A percentile compares a stretch with the other conserved stretches of the same genome.
Evolutionary conservation across 2,113 vertebrate genomes (phyloP).

Genomic region (Sinocyclocheilus maitianheensis): DNA sequence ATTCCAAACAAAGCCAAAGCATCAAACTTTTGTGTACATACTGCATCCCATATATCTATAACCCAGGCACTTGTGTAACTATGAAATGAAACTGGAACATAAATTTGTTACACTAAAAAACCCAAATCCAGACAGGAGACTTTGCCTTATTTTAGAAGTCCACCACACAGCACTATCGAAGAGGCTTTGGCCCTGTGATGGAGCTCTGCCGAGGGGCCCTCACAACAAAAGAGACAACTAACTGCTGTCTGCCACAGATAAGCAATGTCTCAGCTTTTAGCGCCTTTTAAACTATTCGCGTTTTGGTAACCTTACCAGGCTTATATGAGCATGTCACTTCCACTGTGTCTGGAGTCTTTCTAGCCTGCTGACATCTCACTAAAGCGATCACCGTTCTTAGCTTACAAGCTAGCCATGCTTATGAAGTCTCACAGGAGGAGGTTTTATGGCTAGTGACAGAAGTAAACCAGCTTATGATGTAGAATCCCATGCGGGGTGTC

Average conservation of each 20-base stretch:
- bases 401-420: constrained; percentile 16
- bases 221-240: background rate
- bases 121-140: background rate
- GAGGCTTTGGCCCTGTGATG: constrained; percentile 15
- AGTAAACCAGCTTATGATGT: constrained; percentile 8
- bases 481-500: background rate
- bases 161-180: background rate
- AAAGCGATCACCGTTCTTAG: constrained; percentile 14
- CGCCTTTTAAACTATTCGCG: background rate
- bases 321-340: constrained; percentile 13
- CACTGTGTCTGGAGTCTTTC: constrained; percentile 16
- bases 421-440: constrained; percentile 33
- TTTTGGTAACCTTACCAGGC: constrained; percentile 4
- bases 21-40: background rate
- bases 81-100: background rate
- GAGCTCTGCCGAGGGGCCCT: background rate
- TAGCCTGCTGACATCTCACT: constrained; percentile 27
- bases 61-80: background rate
- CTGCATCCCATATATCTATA: background rate
- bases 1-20: background rate
- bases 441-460: constrained; percentile 21
- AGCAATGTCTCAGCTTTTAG: background rate
- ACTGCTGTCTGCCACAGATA: constrained; percentile 32
- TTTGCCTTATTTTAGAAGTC: background rate
- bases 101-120: background rate